These are phyloP conservation scores for Scaptomyza flava DNA, from an alignment of 2,888 invertebrate genomes.

Conservation along the genomic window DNA sequence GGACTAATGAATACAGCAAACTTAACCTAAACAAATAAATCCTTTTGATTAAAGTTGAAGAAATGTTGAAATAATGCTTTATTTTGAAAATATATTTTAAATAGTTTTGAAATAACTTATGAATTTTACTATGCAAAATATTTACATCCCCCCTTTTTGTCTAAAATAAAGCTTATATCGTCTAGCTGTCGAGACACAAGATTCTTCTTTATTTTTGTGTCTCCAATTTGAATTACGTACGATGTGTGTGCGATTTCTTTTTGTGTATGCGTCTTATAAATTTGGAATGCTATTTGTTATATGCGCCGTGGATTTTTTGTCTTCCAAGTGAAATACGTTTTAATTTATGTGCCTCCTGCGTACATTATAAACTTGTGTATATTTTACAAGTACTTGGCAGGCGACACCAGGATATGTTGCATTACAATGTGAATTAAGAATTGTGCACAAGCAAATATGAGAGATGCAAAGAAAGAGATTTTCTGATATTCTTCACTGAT, in stretches of 20 bases:
- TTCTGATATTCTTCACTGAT: not conserved
- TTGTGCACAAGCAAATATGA: conserved; percentile 1
- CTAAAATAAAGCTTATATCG: conserved; percentile 47
- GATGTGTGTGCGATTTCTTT: conserved; percentile 45
- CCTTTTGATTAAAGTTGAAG: conserved; percentile 24
- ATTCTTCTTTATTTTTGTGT: conserved; percentile 63
- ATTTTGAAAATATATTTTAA: not conserved
- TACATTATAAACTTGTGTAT: conserved; percentile 67
- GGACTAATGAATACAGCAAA: conserved; percentile 44
- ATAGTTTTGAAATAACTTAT: not conserved
- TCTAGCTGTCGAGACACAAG: conserved; percentile 52
- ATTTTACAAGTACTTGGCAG: conserved; percentile 72
- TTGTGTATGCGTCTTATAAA: conserved; percentile 54
- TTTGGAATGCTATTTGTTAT: conserved; percentile 76
- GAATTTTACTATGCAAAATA: no score
- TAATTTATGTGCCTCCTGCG: conserved; percentile 75
- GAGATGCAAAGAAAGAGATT: not conserved
- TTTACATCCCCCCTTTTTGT: conserved; percentile 20
- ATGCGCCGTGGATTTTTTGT: conserved; percentile 70
- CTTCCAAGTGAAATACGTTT: conserved; percentile 82
- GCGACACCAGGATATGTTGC: conserved; percentile 66
- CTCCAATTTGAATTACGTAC: conserved; percentile 65
- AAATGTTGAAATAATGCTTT: not conserved
- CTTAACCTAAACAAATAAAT: conserved; percentile 24
- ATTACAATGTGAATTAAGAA: conserved; percentile 48